These are phyloP conservation scores for Bursaphelenchus mucronatus DNA, from an alignment of 1,140 invertebrate genomes.

Conservation along the genomic window DNA sequence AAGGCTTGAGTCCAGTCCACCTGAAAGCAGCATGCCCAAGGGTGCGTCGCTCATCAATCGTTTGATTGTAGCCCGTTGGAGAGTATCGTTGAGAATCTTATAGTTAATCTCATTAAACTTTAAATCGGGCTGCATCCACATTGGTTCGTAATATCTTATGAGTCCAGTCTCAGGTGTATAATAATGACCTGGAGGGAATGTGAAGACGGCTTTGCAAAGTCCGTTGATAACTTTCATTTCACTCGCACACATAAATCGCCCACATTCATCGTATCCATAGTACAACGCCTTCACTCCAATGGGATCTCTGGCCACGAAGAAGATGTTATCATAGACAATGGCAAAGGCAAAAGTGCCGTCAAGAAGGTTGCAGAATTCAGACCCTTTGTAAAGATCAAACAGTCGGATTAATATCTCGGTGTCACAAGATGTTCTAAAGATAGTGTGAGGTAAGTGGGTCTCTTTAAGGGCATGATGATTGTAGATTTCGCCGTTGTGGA, in stretches of 20 bases:
- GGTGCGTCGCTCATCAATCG: constrained; percentile 60
- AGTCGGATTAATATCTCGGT: constrained; percentile 49
- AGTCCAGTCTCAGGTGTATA: constrained; percentile 51
- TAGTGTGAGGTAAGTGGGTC: constrained; percentile 9
- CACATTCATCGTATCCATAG: constrained; percentile 51
- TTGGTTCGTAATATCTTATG: constrained; percentile 58
- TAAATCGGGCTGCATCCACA: constrained; percentile 43
- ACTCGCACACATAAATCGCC: constrained; percentile 53
- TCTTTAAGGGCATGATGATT: constrained; percentile 46
- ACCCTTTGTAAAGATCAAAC: constrained; percentile 47
- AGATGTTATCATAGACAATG: constrained; percentile 53
- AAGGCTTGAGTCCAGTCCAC: constrained; percentile 58
- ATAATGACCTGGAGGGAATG: constrained; percentile 58
- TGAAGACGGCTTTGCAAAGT: constrained; percentile 38
- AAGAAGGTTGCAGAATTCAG: constrained; percentile 46
- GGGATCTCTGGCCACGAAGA: constrained; percentile 56
- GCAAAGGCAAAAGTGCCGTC: constrained; percentile 60
- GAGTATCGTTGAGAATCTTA: constrained; percentile 33
- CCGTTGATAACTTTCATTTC: constrained; percentile 59
- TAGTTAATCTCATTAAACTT: constrained; percentile 39
- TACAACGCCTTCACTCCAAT: constrained; percentile 56
- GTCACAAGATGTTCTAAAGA: constrained; percentile 10
- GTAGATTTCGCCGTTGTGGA: constrained; percentile 61
- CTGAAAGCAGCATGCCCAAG: constrained; percentile 56
- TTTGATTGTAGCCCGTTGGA: constrained; percentile 52